Conservation (phyloP, 64 coral and sea anemone genomes). For the Actinia tenebrosa region DNA sequence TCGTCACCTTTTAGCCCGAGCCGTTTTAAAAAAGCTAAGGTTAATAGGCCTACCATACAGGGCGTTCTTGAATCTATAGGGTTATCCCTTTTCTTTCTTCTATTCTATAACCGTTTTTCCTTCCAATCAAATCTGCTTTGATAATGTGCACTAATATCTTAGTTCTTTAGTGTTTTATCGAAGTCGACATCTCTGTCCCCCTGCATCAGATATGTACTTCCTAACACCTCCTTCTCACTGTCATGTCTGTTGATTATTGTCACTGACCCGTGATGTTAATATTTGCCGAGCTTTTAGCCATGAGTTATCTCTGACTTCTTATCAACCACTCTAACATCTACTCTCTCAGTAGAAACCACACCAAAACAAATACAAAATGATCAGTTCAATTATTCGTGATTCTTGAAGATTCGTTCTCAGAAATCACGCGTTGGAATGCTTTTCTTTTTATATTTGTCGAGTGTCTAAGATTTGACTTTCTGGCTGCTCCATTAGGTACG, state of each 20-base stretch:
- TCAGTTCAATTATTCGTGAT: background rate
- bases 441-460: background rate
- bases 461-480: background rate
- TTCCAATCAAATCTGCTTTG: background rate
- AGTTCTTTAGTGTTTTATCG: background rate
- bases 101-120: background rate
- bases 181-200: background rate
- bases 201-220: conserved; percentile 1
- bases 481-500: background rate
- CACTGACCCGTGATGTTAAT: conserved; percentile 2
- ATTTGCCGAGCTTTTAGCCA: conserved; percentile 6
- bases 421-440: background rate
- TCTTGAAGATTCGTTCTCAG: background rate
- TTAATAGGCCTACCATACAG: background rate
- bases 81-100: background rate
- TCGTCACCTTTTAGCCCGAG: background rate
- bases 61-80: background rate
- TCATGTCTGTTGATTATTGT: background rate
- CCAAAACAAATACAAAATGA: conserved; percentile 12
- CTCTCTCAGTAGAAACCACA: background rate
- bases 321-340: conserved; percentile 4
- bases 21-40: background rate
- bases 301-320: background rate
- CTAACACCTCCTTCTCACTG: conserved; percentile 1
- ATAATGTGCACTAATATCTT: background rate